Conservation (phyloP, 2,797 vertebrate genomes). For the Eospalax fontanierii region DNA sequence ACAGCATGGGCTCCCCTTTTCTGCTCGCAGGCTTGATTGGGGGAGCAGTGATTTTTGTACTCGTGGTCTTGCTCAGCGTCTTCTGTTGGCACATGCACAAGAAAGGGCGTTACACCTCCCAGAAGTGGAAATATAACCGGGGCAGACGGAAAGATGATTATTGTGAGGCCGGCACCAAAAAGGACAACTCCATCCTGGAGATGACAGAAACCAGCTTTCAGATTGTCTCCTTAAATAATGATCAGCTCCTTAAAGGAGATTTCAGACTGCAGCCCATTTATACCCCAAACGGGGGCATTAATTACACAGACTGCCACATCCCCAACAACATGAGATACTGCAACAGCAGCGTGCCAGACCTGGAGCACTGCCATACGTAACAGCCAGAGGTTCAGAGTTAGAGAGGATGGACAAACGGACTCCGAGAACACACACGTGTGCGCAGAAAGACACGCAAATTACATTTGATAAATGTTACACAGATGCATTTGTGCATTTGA, state of each 20-base stretch:
- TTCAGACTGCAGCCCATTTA: constrained; percentile 98
- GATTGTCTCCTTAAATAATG: constrained; percentile 99
- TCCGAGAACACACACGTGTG: constrained; percentile 88
- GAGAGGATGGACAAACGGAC: constrained; percentile 69
- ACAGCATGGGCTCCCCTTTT: constrained; percentile 95
- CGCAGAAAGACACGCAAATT: constrained; percentile 87
- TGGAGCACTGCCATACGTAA: constrained; percentile 98
- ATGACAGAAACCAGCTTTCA: constrained; percentile 99
- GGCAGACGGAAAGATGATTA: constrained; percentile 99
- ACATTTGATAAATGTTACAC: constrained; percentile 94
- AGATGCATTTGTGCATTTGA: constrained; percentile 94
- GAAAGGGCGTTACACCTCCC: constrained; percentile 95
- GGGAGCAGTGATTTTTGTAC: constrained; percentile 95
- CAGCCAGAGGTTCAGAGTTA: constrained; percentile 83
- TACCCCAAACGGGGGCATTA: constrained; percentile 98
- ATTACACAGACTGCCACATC: constrained; percentile 98
- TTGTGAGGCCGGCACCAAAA: constrained; percentile 97
- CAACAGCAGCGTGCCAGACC: constrained; percentile 96
- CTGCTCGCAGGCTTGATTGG: constrained; percentile 96
- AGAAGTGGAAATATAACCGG: constrained; percentile 99
- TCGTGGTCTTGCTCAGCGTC: constrained; percentile 93
- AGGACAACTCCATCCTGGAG: constrained; percentile 98
- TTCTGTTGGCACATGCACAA: constrained; percentile 99
- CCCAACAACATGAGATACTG: constrained; percentile 98
- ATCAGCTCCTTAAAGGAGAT: constrained; percentile 99